phyloP scores from a whole-genome alignment of 1,140 invertebrate genomes.

The Chironomus tepperi region DNA sequence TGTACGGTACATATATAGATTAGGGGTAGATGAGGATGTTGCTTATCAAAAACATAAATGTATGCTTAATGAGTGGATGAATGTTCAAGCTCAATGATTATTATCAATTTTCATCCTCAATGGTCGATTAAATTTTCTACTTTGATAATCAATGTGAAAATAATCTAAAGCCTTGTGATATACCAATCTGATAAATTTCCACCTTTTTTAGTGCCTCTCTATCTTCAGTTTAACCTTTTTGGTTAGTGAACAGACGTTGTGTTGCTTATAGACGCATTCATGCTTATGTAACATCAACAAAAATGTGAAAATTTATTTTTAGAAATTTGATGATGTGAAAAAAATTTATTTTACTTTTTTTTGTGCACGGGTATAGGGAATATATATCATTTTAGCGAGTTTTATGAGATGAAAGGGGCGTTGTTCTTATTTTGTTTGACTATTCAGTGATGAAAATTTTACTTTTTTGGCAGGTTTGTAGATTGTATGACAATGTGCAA shows the following conservation, averaged over 20 bases:
- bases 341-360: neutral
- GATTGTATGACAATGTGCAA: too few relatives aligned
- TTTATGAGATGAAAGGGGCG: too few relatives aligned
- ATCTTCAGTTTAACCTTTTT: too few relatives aligned
- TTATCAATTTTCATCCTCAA: slow-evolving; percentile 18
- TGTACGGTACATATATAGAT: neutral
- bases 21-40: neutral
- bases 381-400: too few relatives aligned
- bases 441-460: too few relatives aligned
- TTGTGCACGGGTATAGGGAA: too few relatives aligned
- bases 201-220: neutral
- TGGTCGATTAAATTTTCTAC: slow-evolving; percentile 18
- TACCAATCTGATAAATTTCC: slow-evolving; percentile 11
- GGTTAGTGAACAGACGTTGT: neutral
- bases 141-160: slow-evolving; percentile 17
- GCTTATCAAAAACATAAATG: neutral
- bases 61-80: slow-evolving; percentile 14
- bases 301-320: slow-evolving; percentile 15
- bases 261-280: neutral
- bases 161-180: neutral
- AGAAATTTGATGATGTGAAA: neutral
- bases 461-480: too few relatives aligned
- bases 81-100: slow-evolving; percentile 5
- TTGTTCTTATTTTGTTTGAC: too few relatives aligned
- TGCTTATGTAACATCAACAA: neutral